A percentile compares a stretch with the other conserved stretches of the same genome.
Evolutionary conservation across 1,140 invertebrate species (phyloP).

Genomic region (Brachionus rubens): DNA sequence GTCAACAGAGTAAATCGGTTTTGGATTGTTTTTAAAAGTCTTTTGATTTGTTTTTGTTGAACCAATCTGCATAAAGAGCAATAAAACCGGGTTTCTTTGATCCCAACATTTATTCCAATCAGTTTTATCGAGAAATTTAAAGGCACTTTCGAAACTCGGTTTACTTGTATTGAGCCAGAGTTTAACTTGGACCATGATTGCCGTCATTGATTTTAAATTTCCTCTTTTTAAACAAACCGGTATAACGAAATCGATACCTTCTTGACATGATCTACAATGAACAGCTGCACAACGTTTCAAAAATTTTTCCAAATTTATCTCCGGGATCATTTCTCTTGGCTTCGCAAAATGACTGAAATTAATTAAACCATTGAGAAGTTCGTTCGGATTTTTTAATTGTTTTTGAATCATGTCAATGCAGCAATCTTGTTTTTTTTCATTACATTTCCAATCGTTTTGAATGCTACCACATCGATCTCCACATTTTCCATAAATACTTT

Average conservation of each 20-base stretch:
- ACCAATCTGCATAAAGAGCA: conserved; percentile 15
- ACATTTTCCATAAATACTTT: neutral
- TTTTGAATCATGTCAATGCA: neutral
- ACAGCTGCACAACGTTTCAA: neutral
- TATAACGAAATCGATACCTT: neutral
- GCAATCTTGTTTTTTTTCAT: neutral
- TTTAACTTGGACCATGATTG: neutral
- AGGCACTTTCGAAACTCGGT: neutral
- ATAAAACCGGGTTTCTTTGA: neutral
- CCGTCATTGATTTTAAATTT: neutral
- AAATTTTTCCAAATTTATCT: neutral
- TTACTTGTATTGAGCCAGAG: neutral
- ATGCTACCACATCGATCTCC: neutral
- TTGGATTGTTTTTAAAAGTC: neutral
- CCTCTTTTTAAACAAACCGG: neutral
- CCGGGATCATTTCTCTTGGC: neutral
- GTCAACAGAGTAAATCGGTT: neutral
- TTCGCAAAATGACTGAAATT: conserved; percentile 16
- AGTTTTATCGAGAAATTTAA: neutral
- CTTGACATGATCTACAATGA: neutral
- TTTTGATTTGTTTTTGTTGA: neutral
- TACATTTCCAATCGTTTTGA: neutral
- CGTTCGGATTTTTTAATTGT: neutral
- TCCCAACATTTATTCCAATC: neutral
- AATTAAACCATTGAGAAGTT: neutral